Evolutionary conservation across 2,113 vertebrate genomes (phyloP).

Genomic region (Callipepla californica): DNA sequence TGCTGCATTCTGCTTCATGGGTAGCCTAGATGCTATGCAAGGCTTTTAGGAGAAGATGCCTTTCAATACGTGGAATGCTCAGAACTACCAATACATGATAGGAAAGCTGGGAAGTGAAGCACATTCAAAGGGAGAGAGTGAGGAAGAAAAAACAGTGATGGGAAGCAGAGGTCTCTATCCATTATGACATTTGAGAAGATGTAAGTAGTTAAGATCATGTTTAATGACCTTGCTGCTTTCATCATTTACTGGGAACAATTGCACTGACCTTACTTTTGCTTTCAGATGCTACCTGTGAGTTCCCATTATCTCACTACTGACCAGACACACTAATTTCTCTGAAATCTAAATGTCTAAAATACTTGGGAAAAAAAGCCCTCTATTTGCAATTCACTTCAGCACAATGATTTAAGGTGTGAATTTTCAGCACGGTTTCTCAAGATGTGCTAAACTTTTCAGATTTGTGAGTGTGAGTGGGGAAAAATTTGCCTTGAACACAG

Average conservation of each 20-base stretch:
- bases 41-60: neutral
- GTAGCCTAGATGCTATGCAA: neutral
- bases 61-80: neutral
- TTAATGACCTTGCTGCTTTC: neutral
- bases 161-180: neutral
- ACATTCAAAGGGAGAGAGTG: neutral
- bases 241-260: neutral
- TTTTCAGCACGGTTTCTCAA: neutral
- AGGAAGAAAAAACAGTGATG: neutral
- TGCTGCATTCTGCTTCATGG: neutral
- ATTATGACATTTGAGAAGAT: neutral
- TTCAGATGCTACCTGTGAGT: neutral
- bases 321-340: neutral
- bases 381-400: neutral
- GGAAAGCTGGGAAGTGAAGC: neutral
- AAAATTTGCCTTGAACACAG: neutral
- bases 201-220: neutral
- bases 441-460: neutral
- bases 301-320: neutral
- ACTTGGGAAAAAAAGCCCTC: neutral
- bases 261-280: neutral
- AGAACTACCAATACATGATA: neutral
- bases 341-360: neutral
- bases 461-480: neutral
- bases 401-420: neutral